A percentile compares a stretch with the other conserved stretches of the same genome.
phyloP scores from a whole-genome alignment of 2,797 vertebrate species.

The Helicolenus hilgendorfi region DNA sequence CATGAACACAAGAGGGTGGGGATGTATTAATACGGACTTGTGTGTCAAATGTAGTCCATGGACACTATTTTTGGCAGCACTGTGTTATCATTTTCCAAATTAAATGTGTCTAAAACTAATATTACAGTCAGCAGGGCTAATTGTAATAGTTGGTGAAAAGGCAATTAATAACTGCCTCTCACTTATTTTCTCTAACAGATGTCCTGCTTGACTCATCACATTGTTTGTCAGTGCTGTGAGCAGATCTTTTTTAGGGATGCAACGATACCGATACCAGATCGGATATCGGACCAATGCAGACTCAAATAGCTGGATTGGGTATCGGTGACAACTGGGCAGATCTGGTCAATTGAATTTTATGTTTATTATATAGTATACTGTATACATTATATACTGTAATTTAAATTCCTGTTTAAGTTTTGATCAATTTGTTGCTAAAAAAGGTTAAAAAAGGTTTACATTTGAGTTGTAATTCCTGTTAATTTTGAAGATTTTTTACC shows the following conservation, averaged over 20 bases:
- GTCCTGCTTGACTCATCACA: not conserved
- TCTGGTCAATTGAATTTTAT: too few relatives aligned
- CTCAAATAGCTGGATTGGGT: too few relatives aligned
- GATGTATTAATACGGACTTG: not conserved
- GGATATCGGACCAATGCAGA: too few relatives aligned
- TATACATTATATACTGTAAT: too few relatives aligned
- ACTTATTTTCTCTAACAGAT: not conserved
- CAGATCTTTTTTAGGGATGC: conserved; percentile 14
- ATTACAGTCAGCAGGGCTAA: not conserved
- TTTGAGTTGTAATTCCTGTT: too few relatives aligned
- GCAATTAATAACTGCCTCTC: not conserved
- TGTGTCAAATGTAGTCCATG: not conserved
- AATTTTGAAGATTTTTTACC: too few relatives aligned
- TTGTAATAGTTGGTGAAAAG: not conserved
- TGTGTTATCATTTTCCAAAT: not conserved
- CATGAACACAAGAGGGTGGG: not conserved
- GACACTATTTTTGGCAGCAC: not conserved
- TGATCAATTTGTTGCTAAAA: too few relatives aligned
- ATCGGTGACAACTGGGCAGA: too few relatives aligned
- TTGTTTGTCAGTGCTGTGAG: conserved; percentile 13
- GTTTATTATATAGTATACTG: too few relatives aligned
- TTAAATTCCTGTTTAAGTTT: too few relatives aligned
- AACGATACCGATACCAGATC: too few relatives aligned
- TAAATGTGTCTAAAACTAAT: not conserved
- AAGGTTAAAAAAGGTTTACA: too few relatives aligned